Base-by-base conservation (phyloP, 2,113 vertebrate species). In the Poecile atricapillus region DNA sequence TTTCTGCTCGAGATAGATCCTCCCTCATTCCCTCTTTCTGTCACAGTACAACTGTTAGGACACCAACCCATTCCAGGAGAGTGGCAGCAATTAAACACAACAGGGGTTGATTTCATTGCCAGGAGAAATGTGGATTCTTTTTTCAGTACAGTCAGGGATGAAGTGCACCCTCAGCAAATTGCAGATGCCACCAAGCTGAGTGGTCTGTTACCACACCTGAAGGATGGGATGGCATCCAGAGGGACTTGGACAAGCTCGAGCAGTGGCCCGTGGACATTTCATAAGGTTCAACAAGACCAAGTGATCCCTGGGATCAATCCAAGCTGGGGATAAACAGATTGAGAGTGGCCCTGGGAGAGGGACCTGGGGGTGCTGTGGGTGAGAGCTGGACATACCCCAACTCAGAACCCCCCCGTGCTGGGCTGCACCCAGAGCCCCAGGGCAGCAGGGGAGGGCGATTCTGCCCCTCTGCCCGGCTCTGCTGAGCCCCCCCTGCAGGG, bases 231-330 rank as follows among this genome's bases (percentile, higher is more conserved):
- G 33, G 46, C 23, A n/a, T 41, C 46, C 62, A 46, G 28, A 53
- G 62, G 39, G 53, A 35, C 24, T n/a, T 55, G 70, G 47, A 15
- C 21, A 41, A 35, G n/a, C 25, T 41, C 0, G 0, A 46, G 41
- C 18, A 55, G 46, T 47, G 53, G 39, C 11, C n/a, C 23, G 4
- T 4, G 28, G 37, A 19, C 9, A 67, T 39, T 11, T 52, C 27
- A 23, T 33, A 44, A 19, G 23, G 33, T 46, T 82, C 15, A 52
- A 46, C 23, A 21, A 10, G 33, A 46, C 4, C 44, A 30, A 24
- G 39, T 8, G 7, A 59, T 5, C 7, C 52, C 23, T 0, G 0
- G 28, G 23, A 46, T 53, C 52, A 52, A 0, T 39, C 33, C 53
- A 53, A n/a, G 24, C 31, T 39, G 53, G 53, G 44, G 37, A 74